Base-by-base conservation (phyloP, 2,888 invertebrate species). In the Tenthredo mesomela region DNA sequence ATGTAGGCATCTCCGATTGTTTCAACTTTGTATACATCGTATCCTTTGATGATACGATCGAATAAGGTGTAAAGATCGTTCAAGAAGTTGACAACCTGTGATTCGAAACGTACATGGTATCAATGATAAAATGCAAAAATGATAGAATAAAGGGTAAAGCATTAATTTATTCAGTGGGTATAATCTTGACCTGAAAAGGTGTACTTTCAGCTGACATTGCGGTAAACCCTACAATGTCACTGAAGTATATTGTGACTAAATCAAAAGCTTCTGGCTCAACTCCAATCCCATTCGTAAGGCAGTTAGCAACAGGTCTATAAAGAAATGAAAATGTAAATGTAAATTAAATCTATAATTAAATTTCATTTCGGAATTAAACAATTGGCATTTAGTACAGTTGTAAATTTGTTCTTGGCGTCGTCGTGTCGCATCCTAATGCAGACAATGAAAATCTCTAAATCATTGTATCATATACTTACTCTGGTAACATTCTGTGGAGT, bases 1-100 rank as follows among this genome's bases (percentile, higher is more conserved):
- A 96, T 96, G 91, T 96, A 96, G 2, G 96, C 96, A 91, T 97
- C 97, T 43, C 98, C 98, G 86, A 98, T 98, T 67, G 98, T 98
- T 94, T 98, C 98, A 86, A 99, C 99, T 94, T 99, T 99, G 93
- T 99, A 99, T 73, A 99, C 99, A 93, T 99, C 98, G 93, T 98
- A 99, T 90, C 98, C 98, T 93, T 98, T 97, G 89, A 99, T 99
- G 91, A 99, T 98, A 90, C 97, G 95, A 94, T 99, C 99, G 93
- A 99, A 99, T 88, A 98, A 96, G 78, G 99, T 99, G 94, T 99
- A 99, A 92, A 99, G 95, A 94, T 99, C 99, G 94, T 99, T 99
- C 87, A 99, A 95, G 94, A 99, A 98, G 93, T 98, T 98, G 84
- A 99, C 99, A 90, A 99, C 96, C 96, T 97, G 92, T 70, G 1